phyloP scores from a whole-genome alignment of 2,113 vertebrate species.

The Datnioides undecimradiatus region DNA sequence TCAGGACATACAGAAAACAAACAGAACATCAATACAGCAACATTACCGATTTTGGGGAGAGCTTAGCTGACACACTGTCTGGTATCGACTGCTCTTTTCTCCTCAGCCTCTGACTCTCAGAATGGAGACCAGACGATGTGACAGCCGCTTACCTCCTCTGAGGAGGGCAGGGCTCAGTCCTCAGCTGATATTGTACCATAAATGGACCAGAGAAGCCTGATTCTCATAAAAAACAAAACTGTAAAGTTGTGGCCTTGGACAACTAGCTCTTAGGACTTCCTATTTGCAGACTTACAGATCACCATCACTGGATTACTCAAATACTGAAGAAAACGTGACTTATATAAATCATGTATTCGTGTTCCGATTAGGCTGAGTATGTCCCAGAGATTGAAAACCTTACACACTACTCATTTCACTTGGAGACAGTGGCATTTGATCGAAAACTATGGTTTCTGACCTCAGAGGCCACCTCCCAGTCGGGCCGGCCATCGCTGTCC shows the following conservation, averaged over 20 bases:
- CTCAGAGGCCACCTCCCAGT: constrained; percentile 98
- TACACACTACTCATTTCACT: not conserved
- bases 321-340: too few relatives aligned
- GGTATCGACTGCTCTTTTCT: not conserved
- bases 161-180: too few relatives aligned
- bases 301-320: too few relatives aligned
- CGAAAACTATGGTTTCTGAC: constrained; percentile 76
- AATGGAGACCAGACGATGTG: not conserved
- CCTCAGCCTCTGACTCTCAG: not conserved
- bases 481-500: constrained; percentile 95
- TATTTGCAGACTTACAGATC: too few relatives aligned
- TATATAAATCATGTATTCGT: too few relatives aligned
- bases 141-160: not conserved
- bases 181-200: not conserved
- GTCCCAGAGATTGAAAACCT: not conserved
- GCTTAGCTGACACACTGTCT: not conserved
- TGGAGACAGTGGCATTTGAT: not conserved
- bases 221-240: too few relatives aligned
- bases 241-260: too few relatives aligned
- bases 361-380: too few relatives aligned
- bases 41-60: not conserved
- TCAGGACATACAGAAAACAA: constrained; percentile 11
- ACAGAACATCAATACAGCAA: not conserved
- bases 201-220: not conserved
- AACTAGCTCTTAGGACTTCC: too few relatives aligned